These are phyloP conservation scores for Hemicordylus capensis DNA, from an alignment of 2,113 vertebrate species.

Conservation along the genomic window DNA sequence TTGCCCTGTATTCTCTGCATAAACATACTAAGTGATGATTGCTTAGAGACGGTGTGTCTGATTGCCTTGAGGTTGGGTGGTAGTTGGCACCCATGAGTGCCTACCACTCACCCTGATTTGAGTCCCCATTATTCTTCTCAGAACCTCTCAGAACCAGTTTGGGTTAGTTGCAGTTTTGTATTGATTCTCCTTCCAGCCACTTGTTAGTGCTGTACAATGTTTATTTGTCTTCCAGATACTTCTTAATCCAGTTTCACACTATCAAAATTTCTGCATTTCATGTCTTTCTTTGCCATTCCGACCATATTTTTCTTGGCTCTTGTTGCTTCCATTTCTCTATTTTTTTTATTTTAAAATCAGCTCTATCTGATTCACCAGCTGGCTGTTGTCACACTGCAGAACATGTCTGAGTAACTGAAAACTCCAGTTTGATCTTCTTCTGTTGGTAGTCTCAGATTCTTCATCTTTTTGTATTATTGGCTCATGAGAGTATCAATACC, in stretches of 20 bases:
- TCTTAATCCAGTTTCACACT: not conserved
- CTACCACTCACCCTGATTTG: not conserved
- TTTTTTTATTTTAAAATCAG: not conserved
- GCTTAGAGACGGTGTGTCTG: not conserved
- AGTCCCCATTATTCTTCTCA: not conserved
- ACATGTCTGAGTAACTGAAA: not conserved
- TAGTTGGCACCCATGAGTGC: too few relatives aligned
- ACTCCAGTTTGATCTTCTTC: not conserved
- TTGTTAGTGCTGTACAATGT: not conserved
- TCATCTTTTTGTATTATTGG: not conserved
- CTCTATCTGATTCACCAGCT: not conserved
- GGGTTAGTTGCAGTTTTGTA: not conserved
- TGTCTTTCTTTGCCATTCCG: not conserved
- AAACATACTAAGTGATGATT: not conserved
- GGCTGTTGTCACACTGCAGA: not conserved
- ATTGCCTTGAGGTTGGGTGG: too few relatives aligned
- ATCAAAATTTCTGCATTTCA: not conserved
- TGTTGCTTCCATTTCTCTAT: not conserved
- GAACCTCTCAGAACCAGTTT: too few relatives aligned
- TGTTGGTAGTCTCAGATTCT: not conserved
- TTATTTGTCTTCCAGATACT: not conserved
- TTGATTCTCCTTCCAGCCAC: not conserved
- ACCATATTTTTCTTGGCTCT: not conserved
- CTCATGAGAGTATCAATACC: not conserved
- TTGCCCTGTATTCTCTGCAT: not conserved